Percentiles rank a stretch among this genome's conserved stretches.
Conservation (phyloP, 2,797 vertebrate species). For the Coccyzus lansbergi region DNA sequence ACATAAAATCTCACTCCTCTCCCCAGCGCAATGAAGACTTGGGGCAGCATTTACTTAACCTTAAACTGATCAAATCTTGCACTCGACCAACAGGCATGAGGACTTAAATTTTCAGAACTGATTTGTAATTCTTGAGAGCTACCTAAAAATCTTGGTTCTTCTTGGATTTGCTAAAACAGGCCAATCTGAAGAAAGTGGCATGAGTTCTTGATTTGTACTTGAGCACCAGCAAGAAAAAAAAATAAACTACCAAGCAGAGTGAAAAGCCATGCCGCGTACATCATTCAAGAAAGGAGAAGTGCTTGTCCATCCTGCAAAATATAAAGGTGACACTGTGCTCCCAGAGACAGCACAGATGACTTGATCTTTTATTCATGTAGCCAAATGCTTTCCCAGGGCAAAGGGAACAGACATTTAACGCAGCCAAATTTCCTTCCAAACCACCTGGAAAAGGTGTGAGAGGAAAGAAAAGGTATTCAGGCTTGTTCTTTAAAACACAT, state of each 20-base stretch:
- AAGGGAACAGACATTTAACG: neutral
- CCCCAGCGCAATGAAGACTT: neutral
- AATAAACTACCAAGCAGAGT: neutral
- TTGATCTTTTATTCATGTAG: neutral
- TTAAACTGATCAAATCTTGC: neutral
- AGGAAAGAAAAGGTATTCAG: neutral
- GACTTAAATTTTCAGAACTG: neutral
- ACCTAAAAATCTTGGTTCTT: neutral
- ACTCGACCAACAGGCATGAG: neutral
- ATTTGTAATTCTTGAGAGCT: neutral
- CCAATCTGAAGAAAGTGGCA: neutral
- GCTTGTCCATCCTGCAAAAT: neutral
- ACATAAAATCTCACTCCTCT: neutral
- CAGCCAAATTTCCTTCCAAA: neutral
- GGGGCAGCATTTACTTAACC: neutral
- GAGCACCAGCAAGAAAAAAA: neutral
- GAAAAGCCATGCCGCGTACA: neutral
- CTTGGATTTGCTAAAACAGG: neutral
- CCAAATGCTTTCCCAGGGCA: neutral
- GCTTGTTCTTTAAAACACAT: neutral
- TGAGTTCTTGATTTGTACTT: neutral
- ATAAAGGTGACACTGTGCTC: neutral
- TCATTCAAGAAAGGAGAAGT: neutral
- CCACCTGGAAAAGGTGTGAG: rapidly evolving
- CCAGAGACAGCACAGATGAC: neutral